Base-by-base conservation (phyloP, 2,113 vertebrate species). In the Erythrolamprus reginae region DNA sequence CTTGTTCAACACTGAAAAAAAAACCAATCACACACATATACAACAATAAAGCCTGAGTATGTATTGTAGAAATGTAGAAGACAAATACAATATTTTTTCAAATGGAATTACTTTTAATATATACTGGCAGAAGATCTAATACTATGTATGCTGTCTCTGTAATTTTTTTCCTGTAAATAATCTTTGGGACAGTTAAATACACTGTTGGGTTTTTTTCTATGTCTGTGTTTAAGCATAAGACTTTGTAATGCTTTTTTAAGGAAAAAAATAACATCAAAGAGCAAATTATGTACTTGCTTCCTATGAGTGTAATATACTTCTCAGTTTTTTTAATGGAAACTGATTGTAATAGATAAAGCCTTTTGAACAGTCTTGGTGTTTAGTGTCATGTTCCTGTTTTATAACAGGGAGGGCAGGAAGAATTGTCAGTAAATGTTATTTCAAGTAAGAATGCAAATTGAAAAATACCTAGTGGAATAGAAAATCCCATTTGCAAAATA, bases 171-270 rank as follows among this genome's bases (percentile, higher is more conserved):
- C 97, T 99, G 98, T 99, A 98, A 92, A 99, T 99, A 98, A 95
- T 65, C 96, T 97, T 88, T 96, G 97, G 97, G 97, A 98, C 98
- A 97, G 97, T 97, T 84, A 50, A 96, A 98, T 98, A 98, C 97
- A 98, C 98, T 98, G 97, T 96, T 77, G 65, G n/a, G 2, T 8
- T 42, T 97, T 98, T 98, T 98, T 98, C 98, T 98, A 99, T 98
- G 97, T 98, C 98, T 98, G 98, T 98, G 98, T 99, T 99, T 98
- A 97, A 97, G 95, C 96, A 95, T 99, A 99, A 96, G 97, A 98
- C 98, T 99, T 99, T 99, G 98, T 99, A 99, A 98, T 92, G 94
- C 97, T 97, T 98, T 99, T 98, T 98, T 98, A 98, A 97, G 96
- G 97, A 97, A 97, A 97, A 96, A 65, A 96, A 94, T 98, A 97